Evolutionary conservation across 2,113 vertebrate species (phyloP).

Genomic region (Gobius niger): DNA sequence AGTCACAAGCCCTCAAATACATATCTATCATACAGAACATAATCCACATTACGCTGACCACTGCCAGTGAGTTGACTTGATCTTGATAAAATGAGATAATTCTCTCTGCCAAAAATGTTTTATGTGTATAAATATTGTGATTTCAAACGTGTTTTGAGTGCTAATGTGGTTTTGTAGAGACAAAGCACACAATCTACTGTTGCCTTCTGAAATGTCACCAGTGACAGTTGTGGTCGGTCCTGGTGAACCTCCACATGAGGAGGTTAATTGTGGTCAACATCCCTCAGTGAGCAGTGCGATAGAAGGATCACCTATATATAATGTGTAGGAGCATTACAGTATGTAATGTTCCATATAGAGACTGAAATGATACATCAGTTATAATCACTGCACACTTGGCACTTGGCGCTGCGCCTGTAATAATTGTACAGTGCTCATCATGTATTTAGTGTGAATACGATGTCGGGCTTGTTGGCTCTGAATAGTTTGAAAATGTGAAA

Average conservation of each 20-base stretch:
- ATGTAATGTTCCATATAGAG: neutral
- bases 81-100: neutral
- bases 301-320: neutral
- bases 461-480: neutral
- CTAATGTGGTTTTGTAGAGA: neutral
- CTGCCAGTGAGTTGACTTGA: neutral
- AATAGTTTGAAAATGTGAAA: neutral
- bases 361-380: neutral
- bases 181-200: too few species aligned
- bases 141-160: neutral
- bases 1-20: neutral
- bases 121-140: too few species aligned
- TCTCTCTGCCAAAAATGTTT: neutral
- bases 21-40: neutral
- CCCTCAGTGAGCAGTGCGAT: neutral
- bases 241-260: neutral
- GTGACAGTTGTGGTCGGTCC: neutral
- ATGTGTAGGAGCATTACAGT: too few species aligned
- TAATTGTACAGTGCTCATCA: neutral
- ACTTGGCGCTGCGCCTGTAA: too few species aligned
- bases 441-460: neutral
- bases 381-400: neutral
- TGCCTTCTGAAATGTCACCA: neutral
- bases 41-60: neutral
- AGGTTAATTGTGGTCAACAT: too few species aligned